Evolutionary conservation across 2,888 invertebrate species (phyloP).

Genomic region (Caenorhabditis panamensis): DNA sequence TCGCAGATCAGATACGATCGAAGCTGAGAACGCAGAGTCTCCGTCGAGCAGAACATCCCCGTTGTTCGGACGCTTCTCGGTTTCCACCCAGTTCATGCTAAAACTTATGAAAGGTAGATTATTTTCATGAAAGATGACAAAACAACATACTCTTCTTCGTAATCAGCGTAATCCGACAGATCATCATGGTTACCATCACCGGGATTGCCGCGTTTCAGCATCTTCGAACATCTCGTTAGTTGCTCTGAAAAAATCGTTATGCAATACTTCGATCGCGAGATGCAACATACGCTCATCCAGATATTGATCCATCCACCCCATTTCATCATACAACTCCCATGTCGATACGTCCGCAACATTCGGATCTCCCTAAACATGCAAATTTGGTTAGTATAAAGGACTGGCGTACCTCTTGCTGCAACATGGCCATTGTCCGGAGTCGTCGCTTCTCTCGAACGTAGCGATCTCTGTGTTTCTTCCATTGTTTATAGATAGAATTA

Average conservation of each 20-base stretch:
- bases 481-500: constrained; percentile 76
- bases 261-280: no score
- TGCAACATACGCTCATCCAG: constrained; percentile 75
- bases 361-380: constrained; percentile 36
- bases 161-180: constrained; percentile 67
- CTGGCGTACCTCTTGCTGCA: background rate
- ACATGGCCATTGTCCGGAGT: constrained; percentile 37
- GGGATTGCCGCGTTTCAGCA: constrained; percentile 44
- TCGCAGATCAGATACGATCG: constrained; percentile 74
- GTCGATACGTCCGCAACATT: constrained; percentile 61
- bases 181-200: constrained; percentile 50
- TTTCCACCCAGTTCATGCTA: constrained; percentile 44
- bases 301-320: constrained; percentile 77
- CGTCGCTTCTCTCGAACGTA: constrained; percentile 77
- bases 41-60: constrained; percentile 74
- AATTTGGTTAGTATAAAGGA: background rate
- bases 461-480: constrained; percentile 79
- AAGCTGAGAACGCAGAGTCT: constrained; percentile 77
- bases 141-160: constrained; percentile 57
- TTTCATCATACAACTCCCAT: constrained; percentile 74
- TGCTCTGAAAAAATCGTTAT: constrained; percentile 32
- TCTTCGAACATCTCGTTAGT: constrained; percentile 62
- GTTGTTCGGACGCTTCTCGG: constrained; percentile 37
- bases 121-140: no score
- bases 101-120: no score